These are phyloP conservation scores for Echeneis naucrates DNA, from an alignment of 2,797 vertebrate genomes.

Conservation along the genomic window DNA sequence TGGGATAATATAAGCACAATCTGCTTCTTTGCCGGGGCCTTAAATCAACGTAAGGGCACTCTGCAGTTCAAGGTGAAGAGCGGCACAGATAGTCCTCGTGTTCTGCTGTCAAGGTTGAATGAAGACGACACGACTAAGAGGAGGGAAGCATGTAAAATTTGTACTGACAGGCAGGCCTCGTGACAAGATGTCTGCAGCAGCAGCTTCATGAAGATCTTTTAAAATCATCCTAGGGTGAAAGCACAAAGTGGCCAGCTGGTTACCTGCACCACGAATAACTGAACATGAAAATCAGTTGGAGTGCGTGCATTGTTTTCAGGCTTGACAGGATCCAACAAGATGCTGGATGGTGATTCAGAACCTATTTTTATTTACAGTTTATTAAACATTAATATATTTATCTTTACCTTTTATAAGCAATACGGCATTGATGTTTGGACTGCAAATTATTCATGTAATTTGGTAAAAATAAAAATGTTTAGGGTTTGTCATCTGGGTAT, in stretches of 20 bases:
- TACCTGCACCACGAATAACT: not conserved
- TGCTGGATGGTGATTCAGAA: slow-evolving; percentile 8
- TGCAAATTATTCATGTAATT: not conserved
- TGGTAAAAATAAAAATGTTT: no score
- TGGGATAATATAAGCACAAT: slow-evolving; percentile 39
- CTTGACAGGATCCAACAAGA: not conserved
- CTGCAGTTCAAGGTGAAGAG: slow-evolving; percentile 40
- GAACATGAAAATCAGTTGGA: not conserved
- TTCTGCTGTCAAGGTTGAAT: not conserved
- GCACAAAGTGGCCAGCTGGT: not conserved
- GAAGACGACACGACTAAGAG: not conserved
- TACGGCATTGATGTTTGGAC: not conserved
- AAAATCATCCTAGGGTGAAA: slow-evolving; percentile 25
- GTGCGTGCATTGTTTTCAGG: not conserved
- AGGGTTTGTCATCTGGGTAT: no score
- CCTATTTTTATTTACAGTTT: not conserved
- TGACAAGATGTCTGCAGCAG: slow-evolving; percentile 36
- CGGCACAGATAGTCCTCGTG: slow-evolving; percentile 2
- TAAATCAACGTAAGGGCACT: slow-evolving; percentile 50
- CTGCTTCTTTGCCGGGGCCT: slow-evolving; percentile 40
- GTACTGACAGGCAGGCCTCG: not conserved
- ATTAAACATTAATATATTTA: not conserved
- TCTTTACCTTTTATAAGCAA: not conserved
- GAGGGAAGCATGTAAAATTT: not conserved
- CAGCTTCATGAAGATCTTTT: slow-evolving; percentile 32